Conservation (phyloP, 2,888 invertebrate species). For the Aporophyla nigra region DNA sequence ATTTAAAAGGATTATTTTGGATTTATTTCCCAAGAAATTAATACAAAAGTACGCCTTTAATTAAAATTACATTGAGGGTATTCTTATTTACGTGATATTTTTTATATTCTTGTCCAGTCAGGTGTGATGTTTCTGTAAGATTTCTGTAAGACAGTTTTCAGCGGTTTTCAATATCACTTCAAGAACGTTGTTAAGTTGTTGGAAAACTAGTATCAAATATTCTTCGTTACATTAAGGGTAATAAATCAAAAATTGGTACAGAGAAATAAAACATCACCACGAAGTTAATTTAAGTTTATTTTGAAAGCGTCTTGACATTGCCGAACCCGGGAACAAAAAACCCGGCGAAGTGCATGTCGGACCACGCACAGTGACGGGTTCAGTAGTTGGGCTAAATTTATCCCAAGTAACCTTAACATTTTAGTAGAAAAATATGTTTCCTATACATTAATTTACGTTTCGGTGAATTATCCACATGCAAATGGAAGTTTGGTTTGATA, state of each 20-base stretch:
- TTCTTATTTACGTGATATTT: background rate
- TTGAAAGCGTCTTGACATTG: background rate
- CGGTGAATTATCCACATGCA: too few species aligned
- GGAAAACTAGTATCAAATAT: background rate
- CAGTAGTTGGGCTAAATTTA: too few species aligned
- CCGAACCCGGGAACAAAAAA: background rate
- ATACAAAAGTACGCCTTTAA: background rate
- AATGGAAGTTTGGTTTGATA: too few species aligned
- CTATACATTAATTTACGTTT: too few species aligned
- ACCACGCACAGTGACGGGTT: too few species aligned
- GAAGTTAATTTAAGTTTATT: background rate
- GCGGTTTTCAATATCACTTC: background rate
- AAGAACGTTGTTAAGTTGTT: background rate
- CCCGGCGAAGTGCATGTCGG: too few species aligned
- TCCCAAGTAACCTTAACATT: too few species aligned
- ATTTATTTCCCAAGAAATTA: background rate
- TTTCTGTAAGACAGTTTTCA: background rate
- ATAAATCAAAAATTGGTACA: background rate
- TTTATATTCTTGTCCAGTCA: background rate
- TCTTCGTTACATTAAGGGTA: background rate
- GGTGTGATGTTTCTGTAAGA: too few species aligned
- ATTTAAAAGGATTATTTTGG: conserved; percentile 1
- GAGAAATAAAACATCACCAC: conserved; percentile 2
- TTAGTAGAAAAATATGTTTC: too few species aligned
- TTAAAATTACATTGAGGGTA: background rate